These are phyloP conservation scores for Ectemnius cavifrons DNA, from an alignment of 2,888 invertebrate species.

Conservation along the genomic window DNA sequence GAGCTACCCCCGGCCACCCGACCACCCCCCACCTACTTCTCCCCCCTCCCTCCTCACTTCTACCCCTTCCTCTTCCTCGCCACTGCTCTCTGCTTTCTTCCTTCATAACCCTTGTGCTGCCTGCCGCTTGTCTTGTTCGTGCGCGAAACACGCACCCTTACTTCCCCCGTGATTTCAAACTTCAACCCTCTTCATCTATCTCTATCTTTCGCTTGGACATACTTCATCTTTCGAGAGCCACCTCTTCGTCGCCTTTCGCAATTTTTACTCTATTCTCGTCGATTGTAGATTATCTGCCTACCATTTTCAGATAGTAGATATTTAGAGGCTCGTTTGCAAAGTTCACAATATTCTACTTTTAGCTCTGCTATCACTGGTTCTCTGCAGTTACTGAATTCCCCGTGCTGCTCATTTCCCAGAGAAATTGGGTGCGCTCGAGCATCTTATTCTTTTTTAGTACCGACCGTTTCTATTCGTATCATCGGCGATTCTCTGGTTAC, in stretches of 20 bases:
- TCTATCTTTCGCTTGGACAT: too few relatives aligned
- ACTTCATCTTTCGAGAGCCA: too few relatives aligned
- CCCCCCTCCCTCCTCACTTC: conserved; percentile 11
- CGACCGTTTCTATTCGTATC: too few relatives aligned
- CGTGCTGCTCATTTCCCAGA: neutral
- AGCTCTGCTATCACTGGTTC: too few relatives aligned
- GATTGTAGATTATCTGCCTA: too few relatives aligned
- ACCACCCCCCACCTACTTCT: neutral
- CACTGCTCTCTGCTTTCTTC: conserved; percentile 2
- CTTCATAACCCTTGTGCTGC: neutral
- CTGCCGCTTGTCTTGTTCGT: neutral
- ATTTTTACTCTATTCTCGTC: too few relatives aligned
- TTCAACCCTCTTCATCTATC: too few relatives aligned
- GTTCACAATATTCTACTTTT: too few relatives aligned
- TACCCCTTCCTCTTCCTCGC: neutral
- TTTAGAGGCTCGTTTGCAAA: too few relatives aligned
- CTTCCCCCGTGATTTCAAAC: neutral
- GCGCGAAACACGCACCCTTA: neutral
- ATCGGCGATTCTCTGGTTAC: neutral
- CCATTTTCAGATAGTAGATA: too few relatives aligned
- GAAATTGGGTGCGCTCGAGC: too few relatives aligned
- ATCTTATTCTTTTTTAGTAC: conserved; percentile 9
- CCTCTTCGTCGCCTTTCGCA: too few relatives aligned
- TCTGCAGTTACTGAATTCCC: neutral
- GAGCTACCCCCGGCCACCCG: conserved; percentile 18